Conservation (phyloP, 2,113 vertebrate genomes). For the Hoplias malabaricus region DNA sequence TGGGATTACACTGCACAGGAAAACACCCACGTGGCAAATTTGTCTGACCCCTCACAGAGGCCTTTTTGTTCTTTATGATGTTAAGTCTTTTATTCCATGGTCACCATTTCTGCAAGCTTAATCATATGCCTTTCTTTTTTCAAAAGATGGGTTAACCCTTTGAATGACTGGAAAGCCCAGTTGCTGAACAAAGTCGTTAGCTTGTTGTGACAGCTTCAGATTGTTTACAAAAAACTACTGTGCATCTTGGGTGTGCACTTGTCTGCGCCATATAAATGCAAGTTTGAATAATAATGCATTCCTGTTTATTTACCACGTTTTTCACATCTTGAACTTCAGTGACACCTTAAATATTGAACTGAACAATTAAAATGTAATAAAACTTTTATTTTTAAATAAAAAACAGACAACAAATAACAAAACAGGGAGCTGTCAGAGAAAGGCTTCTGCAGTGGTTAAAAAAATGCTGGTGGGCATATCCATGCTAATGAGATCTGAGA, state of each 20-base stretch:
- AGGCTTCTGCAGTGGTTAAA: neutral
- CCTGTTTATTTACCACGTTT: neutral
- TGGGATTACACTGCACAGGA: conserved; percentile 58
- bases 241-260: conserved; percentile 5
- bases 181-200: neutral
- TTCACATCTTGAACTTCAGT: neutral
- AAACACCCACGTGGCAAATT: conserved; percentile 52
- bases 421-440: neutral
- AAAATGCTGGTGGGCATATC: neutral
- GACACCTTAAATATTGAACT: too few species aligned
- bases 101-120: conserved; percentile 31
- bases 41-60: conserved; percentile 56
- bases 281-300: neutral
- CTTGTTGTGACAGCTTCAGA: neutral
- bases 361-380: too few species aligned
- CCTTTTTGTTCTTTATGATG: conserved; percentile 66
- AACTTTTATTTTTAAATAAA: too few species aligned
- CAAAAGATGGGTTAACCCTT: conserved; percentile 17
- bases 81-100: conserved; percentile 59
- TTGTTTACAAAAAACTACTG: conserved; percentile 5
- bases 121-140: conserved; percentile 34
- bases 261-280: neutral
- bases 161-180: neutral
- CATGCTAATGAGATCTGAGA: neutral
- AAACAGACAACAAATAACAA: too few species aligned